Evolutionary conservation across 2,113 vertebrate species (phyloP).

Genomic region (Hymenochirus boettgeri): DNA sequence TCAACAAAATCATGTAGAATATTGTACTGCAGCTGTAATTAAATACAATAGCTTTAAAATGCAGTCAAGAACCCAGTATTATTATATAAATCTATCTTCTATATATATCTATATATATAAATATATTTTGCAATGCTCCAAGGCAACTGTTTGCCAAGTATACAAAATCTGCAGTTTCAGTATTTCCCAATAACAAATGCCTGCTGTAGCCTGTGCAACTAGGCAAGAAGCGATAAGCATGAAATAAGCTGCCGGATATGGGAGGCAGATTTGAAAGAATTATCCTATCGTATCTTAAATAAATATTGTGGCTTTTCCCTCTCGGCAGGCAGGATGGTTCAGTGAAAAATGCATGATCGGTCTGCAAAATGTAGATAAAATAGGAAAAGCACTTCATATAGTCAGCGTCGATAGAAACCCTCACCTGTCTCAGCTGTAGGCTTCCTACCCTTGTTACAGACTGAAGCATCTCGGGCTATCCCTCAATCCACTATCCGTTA

Average conservation of each 20-base stretch:
- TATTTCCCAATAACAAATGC: slow-evolving; percentile 33
- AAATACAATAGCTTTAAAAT: no score
- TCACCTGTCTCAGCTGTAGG: slow-evolving; percentile 94
- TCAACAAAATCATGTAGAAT: background rate
- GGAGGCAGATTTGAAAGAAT: slow-evolving; percentile 14
- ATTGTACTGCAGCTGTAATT: no score
- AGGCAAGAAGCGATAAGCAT: slow-evolving; percentile 32
- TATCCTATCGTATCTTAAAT: slow-evolving; percentile 15
- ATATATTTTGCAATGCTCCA: slow-evolving; percentile 23
- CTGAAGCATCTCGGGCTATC: slow-evolving; percentile 88
- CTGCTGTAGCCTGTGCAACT: slow-evolving; percentile 27
- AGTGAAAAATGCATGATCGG: slow-evolving; percentile 13
- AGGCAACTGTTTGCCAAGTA: slow-evolving; percentile 34
- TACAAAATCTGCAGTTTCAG: slow-evolving; percentile 26
- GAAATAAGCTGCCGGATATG: slow-evolving; percentile 19
- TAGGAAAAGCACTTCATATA: background rate
- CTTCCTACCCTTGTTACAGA: slow-evolving; percentile 86
- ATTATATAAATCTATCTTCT: background rate
- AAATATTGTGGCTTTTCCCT: slow-evolving; percentile 20
- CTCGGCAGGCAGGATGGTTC: slow-evolving; percentile 20
- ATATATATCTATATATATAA: slow-evolving; percentile 4
- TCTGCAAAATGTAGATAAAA: slow-evolving; percentile 6
- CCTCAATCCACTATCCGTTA: slow-evolving; percentile 70
- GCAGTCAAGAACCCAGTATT: background rate
- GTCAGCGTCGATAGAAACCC: slow-evolving; percentile 46